Evolutionary conservation across 2,888 invertebrate genomes (phyloP), one percentile per base, ranked within the genome.

Genomic region (Chaitophorus viminalis): DNA sequence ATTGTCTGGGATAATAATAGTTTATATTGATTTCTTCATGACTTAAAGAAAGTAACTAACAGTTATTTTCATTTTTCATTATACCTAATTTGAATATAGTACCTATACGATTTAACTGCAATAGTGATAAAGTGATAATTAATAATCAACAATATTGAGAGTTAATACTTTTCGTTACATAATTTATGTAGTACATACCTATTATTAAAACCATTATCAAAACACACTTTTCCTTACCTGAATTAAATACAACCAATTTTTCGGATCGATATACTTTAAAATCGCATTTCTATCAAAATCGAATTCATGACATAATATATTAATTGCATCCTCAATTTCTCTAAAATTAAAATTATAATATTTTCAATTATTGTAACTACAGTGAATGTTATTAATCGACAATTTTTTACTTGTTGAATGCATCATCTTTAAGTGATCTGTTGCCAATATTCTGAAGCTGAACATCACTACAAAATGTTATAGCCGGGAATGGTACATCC

Each of bases 401-500:
- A 14, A 14, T 29, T 25, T n/a, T 25, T 65, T 86, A 86, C 86
- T 72, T 86, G 78, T 86, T 68, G 46, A 75, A 75, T 8, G 8
- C 14, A 6, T 31, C 21, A 21, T 84, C n/a, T 84, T 54, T 72
- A 3, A 36, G 1, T 4, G 86, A 25, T 60, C 72, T 81, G 17
- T 87, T 74, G 8, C 31, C n/a, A 8, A 87, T 54, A 31, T 87
- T 46, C 60, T 65, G 79, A 18, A 89, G 54, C 65, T 89, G 89
- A 87, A 79, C 65, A 82, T 89, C 89, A 17, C 88, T 89, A 82
- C 90, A 90, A 60, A 90, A 85, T 21, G 89, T 90, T 36, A 90
- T 79, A 29, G 90, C 90, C 11, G 90, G 90, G 86, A 89, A 89
- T 2, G 90, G 90, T 4, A 89, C 31, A 65, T 89, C 85, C 89